These are phyloP conservation scores for Odontocerum albicorne DNA, from an alignment of 2,888 invertebrate species.

Conservation along the genomic window DNA sequence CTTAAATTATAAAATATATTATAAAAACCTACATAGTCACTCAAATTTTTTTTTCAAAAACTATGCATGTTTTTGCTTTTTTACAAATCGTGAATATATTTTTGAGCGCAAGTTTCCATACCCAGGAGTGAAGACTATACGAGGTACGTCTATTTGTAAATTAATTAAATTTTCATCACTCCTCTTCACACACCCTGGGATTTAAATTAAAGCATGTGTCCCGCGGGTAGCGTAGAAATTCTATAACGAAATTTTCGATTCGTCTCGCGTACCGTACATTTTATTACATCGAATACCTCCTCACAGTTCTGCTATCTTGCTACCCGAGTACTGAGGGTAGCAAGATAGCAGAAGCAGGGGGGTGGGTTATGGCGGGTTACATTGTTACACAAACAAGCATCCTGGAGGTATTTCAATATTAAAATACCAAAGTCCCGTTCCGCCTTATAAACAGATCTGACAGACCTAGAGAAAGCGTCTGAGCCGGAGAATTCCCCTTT, in stretches of 20 bases:
- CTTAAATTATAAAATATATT: too few species aligned
- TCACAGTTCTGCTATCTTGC: conserved; percentile 27
- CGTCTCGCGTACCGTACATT: conserved; percentile 36
- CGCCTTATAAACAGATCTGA: conserved; percentile 27
- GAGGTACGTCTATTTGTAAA: conserved; percentile 8
- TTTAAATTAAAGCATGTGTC: conserved; percentile 24
- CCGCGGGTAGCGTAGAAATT: conserved; percentile 17
- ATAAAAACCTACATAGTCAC: too few species aligned
- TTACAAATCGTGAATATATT: too few species aligned
- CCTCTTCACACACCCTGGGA: background rate
- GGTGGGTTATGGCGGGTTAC: conserved; percentile 21
- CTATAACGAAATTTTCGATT: conserved; percentile 37
- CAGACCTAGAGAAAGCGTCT: conserved; percentile 26
- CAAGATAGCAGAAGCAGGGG: background rate
- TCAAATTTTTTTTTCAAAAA: too few species aligned
- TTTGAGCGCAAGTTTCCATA: too few species aligned
- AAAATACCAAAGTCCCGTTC: conserved; percentile 35
- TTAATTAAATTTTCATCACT: conserved; percentile 23
- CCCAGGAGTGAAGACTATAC: background rate
- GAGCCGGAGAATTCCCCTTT: conserved; percentile 24
- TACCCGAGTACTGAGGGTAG: conserved; percentile 1
- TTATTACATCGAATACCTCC: conserved; percentile 34
- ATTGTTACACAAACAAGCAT: conserved; percentile 34
- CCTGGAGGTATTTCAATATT: conserved; percentile 36
- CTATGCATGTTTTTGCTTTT: too few species aligned